Evolutionary conservation across 37 sponge, comb jelly and placozoan species (phyloP).

Genomic region (Cladorhizidae sp.): DNA sequence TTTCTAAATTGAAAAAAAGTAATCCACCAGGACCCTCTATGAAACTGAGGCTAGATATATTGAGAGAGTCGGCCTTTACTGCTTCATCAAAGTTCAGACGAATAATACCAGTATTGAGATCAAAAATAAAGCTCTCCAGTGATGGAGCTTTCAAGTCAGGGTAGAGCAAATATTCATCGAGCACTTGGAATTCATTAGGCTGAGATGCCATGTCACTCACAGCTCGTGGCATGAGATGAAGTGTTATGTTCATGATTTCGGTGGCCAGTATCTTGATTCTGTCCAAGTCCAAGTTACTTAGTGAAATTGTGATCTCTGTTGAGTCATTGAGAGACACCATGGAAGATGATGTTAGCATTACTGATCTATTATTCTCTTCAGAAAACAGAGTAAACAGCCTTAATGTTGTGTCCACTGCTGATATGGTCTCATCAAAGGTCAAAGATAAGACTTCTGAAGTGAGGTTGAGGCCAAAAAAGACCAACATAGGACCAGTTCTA

Average conservation of each 20-base stretch:
- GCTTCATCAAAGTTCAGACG: slow-evolving; percentile 74
- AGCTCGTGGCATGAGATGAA: slow-evolving; percentile 32
- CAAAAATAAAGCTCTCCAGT: slow-evolving; percentile 60
- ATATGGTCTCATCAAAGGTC: slow-evolving; percentile 90
- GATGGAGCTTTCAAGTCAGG: slow-evolving; percentile 62
- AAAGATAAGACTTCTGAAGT: slow-evolving; percentile 62
- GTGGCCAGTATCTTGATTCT: slow-evolving; percentile 76
- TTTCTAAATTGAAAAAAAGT: slow-evolving; percentile 41
- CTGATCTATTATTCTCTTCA: slow-evolving; percentile 39
- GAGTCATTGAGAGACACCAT: slow-evolving; percentile 57
- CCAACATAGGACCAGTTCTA: slow-evolving; percentile 63
- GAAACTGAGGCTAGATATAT: slow-evolving; percentile 58
- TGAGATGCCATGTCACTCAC: slow-evolving; percentile 70
- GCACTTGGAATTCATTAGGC: slow-evolving; percentile 40
- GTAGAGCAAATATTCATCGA: slow-evolving; percentile 21
- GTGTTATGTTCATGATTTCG: slow-evolving; percentile 29
- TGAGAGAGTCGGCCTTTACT: slow-evolving; percentile 55
- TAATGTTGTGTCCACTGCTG: slow-evolving; percentile 23
- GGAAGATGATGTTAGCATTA: slow-evolving; percentile 56
- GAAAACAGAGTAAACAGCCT: slow-evolving; percentile 47
- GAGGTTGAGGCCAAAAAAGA: slow-evolving; percentile 70
- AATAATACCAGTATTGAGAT: slow-evolving; percentile 68
- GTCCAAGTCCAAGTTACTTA: slow-evolving; percentile 59
- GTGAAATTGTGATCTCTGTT: slow-evolving; percentile 37
- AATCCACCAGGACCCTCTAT: slow-evolving; percentile 45